These are phyloP conservation scores for Dysmachus trigonus DNA, from an alignment of 2,888 invertebrate genomes.

Conservation along the genomic window DNA sequence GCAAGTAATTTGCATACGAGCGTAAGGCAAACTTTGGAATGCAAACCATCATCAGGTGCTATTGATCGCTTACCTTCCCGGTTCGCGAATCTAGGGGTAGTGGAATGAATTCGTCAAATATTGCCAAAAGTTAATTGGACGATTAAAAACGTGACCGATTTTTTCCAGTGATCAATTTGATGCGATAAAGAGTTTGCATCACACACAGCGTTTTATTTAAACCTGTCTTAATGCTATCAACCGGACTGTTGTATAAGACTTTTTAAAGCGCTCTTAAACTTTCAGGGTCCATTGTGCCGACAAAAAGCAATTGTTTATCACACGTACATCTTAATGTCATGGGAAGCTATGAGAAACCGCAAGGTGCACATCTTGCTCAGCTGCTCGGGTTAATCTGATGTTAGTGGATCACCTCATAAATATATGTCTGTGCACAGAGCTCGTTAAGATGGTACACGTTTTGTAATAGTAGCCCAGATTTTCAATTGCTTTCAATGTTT, in stretches of 20 bases:
- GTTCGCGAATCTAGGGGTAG: background rate
- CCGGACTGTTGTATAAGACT: background rate
- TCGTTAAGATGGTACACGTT: background rate
- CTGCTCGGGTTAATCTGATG: background rate
- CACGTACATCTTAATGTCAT: conserved; percentile 17
- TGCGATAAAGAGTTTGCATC: background rate
- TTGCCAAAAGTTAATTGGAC: background rate
- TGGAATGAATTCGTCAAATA: background rate
- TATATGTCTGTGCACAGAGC: too few species aligned
- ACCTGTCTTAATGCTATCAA: background rate
- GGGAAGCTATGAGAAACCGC: background rate
- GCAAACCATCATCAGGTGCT: background rate
- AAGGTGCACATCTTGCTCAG: conserved; percentile 2
- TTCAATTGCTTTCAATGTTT: background rate
- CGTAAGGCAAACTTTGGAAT: background rate
- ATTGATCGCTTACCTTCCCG: background rate
- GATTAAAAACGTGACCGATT: background rate
- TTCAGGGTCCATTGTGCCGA: background rate
- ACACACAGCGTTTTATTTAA: background rate
- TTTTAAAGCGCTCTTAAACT: background rate
- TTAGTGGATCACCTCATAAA: background rate
- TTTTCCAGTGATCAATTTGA: background rate
- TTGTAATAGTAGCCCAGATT: background rate
- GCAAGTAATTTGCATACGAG: background rate
- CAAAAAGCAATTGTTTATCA: background rate